Evolutionary conservation across 1,140 invertebrate species (phyloP).

Genomic region (Drosophila takahashii): DNA sequence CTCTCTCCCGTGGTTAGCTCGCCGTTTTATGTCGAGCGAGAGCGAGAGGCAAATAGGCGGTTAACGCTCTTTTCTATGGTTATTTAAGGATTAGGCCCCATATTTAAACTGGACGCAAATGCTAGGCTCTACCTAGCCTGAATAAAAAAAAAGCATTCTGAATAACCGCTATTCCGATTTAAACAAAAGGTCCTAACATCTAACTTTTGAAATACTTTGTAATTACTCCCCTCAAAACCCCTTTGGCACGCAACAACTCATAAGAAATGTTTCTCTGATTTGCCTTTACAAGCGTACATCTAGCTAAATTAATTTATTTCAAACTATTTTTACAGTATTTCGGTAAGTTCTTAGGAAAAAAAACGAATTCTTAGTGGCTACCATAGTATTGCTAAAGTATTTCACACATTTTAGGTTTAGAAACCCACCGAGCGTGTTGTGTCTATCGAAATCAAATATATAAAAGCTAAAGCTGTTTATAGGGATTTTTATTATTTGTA

Average conservation of each 20-base stretch:
- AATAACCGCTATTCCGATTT: neutral
- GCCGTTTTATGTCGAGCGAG: too few relatives aligned
- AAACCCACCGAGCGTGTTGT: conserved; percentile 27
- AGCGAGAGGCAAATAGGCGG: too few relatives aligned
- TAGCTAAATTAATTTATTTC: conserved; percentile 79
- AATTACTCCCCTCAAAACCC: conserved; percentile 9
- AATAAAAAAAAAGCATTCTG: neutral
- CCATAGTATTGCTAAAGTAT: conserved; percentile 63
- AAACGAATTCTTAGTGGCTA: conserved; percentile 68
- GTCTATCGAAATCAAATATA: conserved; percentile 17
- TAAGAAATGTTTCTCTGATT: conserved; percentile 36
- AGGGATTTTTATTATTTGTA: neutral
- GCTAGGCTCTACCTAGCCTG: neutral
- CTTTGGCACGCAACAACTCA: conserved; percentile 29
- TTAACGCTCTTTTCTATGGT: too few relatives aligned
- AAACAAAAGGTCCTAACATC: neutral
- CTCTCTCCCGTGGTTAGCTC: too few relatives aligned
- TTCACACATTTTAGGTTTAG: conserved; percentile 64
- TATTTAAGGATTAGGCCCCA: neutral
- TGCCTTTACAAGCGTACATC: conserved; percentile 74
- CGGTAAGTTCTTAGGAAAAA: conserved; percentile 72
- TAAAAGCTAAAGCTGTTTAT: conserved; percentile 32
- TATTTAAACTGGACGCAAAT: neutral
- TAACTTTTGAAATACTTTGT: neutral
- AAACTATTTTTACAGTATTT: conserved; percentile 78